A percentile compares a stretch with the other conserved stretches of the same genome.
Conservation (phyloP, 2,797 vertebrate genomes). For the Hyperoplus immaculatus region DNA sequence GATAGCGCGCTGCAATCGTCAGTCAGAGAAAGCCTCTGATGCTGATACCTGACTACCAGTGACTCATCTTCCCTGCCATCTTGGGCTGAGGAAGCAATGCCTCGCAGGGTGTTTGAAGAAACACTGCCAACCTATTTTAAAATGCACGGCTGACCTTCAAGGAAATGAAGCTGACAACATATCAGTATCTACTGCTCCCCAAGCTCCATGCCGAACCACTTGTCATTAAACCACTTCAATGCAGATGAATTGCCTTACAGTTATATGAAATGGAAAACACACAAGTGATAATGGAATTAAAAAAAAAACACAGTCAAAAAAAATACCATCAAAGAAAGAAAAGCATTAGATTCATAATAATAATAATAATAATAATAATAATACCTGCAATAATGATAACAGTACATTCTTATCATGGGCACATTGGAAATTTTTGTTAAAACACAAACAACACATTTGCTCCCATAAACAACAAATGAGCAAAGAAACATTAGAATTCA, state of each 20-base stretch:
- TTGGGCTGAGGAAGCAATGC: constrained; percentile 68
- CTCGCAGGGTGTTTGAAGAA: constrained; percentile 69
- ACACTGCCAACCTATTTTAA: constrained; percentile 71
- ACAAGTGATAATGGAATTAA: constrained; percentile 68
- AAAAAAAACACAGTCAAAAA: constrained; percentile 62
- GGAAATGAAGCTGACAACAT: constrained; percentile 70
- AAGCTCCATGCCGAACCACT: constrained; percentile 67
- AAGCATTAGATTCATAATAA: constrained; percentile 60
- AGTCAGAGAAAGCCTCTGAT: constrained; percentile 61
- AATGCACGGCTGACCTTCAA: constrained; percentile 80
- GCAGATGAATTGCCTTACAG: constrained; percentile 74
- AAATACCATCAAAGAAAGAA: constrained; percentile 68
- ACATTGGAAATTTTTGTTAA: constrained; percentile 66
- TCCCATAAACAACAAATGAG: constrained; percentile 79
- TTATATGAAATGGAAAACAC: constrained; percentile 79
- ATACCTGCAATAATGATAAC: constrained; percentile 51
- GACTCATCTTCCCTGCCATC: constrained; percentile 77
- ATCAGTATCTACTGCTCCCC: constrained; percentile 69
- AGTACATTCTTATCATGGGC: constrained; percentile 69
- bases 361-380: constrained; percentile 34
- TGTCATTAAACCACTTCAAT: constrained; percentile 68
- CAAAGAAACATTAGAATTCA: constrained; percentile 79
- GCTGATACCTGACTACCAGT: constrained; percentile 74
- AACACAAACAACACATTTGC: constrained; percentile 76
- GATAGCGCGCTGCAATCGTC: constrained; percentile 45